Evolutionary conservation across 2,797 vertebrate genomes (phyloP).

Genomic region (Parauchenoglanis punctatus): DNA sequence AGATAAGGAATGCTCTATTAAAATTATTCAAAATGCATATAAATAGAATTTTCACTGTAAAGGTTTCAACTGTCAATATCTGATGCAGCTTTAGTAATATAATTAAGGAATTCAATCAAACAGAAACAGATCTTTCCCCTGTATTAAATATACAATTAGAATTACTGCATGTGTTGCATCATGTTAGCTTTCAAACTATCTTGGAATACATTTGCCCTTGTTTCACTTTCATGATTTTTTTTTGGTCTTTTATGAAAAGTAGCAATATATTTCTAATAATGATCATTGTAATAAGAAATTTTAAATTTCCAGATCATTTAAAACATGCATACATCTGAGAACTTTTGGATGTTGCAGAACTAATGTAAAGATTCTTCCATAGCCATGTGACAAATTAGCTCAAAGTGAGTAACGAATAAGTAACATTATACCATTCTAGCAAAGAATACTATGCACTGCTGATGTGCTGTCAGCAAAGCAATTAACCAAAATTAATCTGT

Average conservation of each 20-base stretch:
- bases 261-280: neutral
- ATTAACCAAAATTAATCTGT: neutral
- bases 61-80: slow-evolving; percentile 45
- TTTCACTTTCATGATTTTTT: neutral
- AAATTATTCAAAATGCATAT: slow-evolving; percentile 58
- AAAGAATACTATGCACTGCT: neutral
- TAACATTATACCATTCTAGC: neutral
- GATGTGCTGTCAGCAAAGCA: neutral
- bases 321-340: neutral
- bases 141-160: neutral
- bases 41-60: slow-evolving; percentile 45
- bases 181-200: neutral
- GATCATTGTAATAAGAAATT: neutral
- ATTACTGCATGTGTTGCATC: neutral
- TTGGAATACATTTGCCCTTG: neutral
- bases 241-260: neutral
- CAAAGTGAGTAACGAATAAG: neutral
- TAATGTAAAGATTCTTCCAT: neutral
- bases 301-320: neutral
- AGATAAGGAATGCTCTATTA: slow-evolving; percentile 66
- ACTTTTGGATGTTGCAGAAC: neutral
- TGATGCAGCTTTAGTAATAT: slow-evolving; percentile 20
- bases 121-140: neutral
- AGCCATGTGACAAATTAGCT: neutral
- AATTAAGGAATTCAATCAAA: neutral